Evolutionary conservation across 2,888 invertebrate species (phyloP).

Genomic region (Luperina testacea): DNA sequence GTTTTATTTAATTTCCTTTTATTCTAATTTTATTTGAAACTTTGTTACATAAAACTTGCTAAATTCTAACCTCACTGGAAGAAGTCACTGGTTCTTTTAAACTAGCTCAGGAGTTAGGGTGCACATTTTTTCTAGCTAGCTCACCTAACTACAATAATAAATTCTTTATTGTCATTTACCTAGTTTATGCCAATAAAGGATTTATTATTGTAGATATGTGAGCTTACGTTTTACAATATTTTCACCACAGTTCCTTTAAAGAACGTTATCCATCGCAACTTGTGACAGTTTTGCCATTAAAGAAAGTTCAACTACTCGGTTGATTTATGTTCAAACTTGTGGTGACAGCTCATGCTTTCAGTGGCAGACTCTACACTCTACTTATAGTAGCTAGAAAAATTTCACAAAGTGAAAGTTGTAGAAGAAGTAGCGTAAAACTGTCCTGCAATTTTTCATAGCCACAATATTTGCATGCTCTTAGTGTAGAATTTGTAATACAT

Average conservation of each 20-base stretch:
- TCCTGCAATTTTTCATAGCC: not conserved
- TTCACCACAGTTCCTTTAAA: not conserved
- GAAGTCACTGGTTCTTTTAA: not conserved
- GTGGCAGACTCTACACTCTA: slow-evolving; percentile 1
- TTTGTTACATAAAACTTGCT: not conserved
- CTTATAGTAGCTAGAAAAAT: slow-evolving; percentile 2
- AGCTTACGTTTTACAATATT: slow-evolving; percentile 3
- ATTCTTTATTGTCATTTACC: not conserved
- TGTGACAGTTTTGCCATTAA: slow-evolving; percentile 36
- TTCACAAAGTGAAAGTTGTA: not conserved
- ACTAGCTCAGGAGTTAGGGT: not conserved
- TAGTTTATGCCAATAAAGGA: not conserved
- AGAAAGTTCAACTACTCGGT: slow-evolving; percentile 23
- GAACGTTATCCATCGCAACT: slow-evolving; percentile 13
- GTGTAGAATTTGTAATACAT: not conserved
- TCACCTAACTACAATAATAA: too few species aligned
- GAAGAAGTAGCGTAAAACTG: not conserved
- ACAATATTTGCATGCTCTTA: not conserved
- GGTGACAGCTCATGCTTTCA: slow-evolving; percentile 21
- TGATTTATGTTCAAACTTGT: slow-evolving; percentile 37
- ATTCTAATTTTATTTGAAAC: not conserved
- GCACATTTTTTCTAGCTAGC: too few species aligned
- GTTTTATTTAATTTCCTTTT: not conserved
- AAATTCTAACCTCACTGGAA: not conserved
- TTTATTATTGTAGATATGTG: not conserved